Evolutionary conservation across 2,797 vertebrate genomes (phyloP).

Genomic region (Mormyrus proboscirostris): DNA sequence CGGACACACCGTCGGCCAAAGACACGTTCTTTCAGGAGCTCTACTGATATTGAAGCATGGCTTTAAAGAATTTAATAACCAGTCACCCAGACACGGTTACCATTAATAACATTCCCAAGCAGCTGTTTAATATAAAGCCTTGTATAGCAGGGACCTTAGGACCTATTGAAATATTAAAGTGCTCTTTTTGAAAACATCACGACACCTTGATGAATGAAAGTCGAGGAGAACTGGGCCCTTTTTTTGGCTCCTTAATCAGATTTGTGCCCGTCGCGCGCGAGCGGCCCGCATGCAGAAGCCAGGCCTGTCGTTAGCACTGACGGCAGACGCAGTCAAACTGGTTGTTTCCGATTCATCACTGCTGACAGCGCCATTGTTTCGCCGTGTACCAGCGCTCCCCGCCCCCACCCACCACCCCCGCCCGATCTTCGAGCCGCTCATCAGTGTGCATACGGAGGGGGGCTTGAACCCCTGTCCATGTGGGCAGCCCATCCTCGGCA

Average conservation of each 20-base stretch:
- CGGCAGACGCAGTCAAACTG: not conserved
- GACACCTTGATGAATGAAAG: slow-evolving; percentile 17
- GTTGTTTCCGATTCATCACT: slow-evolving; percentile 18
- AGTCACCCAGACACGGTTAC: not conserved
- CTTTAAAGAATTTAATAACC: slow-evolving; percentile 17
- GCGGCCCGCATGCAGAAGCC: not conserved
- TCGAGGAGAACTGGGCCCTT: not conserved
- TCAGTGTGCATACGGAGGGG: not conserved
- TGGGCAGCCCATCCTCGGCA: not conserved
- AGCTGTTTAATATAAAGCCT: slow-evolving; percentile 15
- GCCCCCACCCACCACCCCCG: not conserved
- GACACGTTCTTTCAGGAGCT: not conserved
- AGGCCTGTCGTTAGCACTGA: not conserved
- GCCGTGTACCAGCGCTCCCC: not conserved
- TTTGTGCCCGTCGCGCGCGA: not conserved
- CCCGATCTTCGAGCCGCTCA: not conserved
- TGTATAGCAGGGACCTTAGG: slow-evolving; percentile 1
- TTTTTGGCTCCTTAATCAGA: not conserved
- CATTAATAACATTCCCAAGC: slow-evolving; percentile 6
- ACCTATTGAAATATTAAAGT: slow-evolving; percentile 17
- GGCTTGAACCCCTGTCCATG: not conserved
- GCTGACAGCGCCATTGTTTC: slow-evolving; percentile 11
- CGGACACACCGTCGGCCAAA: not conserved
- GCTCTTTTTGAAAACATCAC: slow-evolving; percentile 20
- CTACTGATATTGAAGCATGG: not conserved